Conservation (phyloP, 30 jellyfish, hydroid and myxozoan species). For the Hydractinia symbiolongicarpus region DNA sequence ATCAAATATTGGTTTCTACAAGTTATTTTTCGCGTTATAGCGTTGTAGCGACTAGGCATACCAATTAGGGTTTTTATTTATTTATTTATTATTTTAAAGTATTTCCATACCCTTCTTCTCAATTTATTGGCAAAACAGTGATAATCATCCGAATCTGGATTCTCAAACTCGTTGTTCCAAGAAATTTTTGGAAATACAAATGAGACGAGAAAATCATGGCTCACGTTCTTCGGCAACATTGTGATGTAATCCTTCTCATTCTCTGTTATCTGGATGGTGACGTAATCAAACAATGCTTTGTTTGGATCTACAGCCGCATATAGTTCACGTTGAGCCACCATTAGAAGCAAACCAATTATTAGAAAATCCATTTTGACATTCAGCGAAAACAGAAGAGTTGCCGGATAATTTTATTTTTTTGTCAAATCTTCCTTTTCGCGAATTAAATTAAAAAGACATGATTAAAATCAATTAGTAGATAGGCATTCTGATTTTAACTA, state of each 20-base stretch:
- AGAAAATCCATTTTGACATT: background rate
- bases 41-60: too few relatives aligned
- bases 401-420: too few relatives aligned
- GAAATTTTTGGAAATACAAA: constrained; percentile 7
- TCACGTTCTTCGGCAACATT: background rate
- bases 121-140: constrained; percentile 15
- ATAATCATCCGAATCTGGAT: constrained; percentile 7
- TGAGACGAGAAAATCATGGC: constrained; percentile 5
- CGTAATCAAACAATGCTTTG: constrained; percentile 12
- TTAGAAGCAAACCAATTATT: background rate
- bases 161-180: constrained; percentile 3
- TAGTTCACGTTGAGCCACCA: background rate
- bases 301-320: background rate
- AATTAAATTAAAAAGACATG: too few relatives aligned
- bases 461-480: too few relatives aligned
- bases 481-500: too few relatives aligned
- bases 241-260: background rate
- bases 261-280: constrained; percentile 10
- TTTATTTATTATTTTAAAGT: background rate
- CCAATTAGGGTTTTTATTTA: too few relatives aligned
- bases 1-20: too few relatives aligned
- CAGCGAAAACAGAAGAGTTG: too few relatives aligned
- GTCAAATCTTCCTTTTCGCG: too few relatives aligned
- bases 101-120: constrained; percentile 14
- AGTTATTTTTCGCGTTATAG: too few relatives aligned